Conservation (phyloP, 2,113 vertebrate genomes). For the Lasiurus cinereus region DNA sequence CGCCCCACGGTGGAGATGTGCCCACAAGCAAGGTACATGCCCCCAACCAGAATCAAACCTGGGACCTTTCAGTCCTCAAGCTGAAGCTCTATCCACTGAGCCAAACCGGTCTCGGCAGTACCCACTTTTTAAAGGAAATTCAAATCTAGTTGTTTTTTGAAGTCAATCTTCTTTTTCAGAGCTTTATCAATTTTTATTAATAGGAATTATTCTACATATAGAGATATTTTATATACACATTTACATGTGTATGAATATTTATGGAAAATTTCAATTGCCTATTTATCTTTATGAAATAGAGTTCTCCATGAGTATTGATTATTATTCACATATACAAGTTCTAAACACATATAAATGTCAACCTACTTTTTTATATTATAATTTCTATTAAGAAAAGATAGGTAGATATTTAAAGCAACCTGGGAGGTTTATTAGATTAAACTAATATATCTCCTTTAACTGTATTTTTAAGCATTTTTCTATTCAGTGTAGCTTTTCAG, state of each 20-base stretch:
- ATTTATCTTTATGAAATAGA: slow-evolving; percentile 12
- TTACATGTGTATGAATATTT: background rate
- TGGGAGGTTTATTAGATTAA: background rate
- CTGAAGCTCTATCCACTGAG: no score
- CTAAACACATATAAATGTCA: slow-evolving; percentile 10
- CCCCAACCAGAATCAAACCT: no score
- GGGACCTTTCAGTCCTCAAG: no score
- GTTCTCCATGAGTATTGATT: background rate
- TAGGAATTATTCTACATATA: background rate
- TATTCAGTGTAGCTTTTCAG: background rate
- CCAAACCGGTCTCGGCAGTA: background rate
- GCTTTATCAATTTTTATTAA: background rate
- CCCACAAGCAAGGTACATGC: no score
- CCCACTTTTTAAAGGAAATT: slow-evolving; percentile 37
- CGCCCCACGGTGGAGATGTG: no score
- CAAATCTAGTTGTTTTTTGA: slow-evolving; percentile 14
- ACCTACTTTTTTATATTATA: background rate
- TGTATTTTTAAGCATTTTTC: background rate
- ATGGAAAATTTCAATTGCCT: background rate
- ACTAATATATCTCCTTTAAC: background rate
- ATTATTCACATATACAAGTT: background rate
- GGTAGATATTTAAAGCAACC: background rate
- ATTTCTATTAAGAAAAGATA: background rate
- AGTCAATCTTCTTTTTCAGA: background rate
- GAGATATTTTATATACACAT: background rate